These are phyloP conservation scores for Drosophila incognita DNA, from an alignment of 2,888 invertebrate species.

Conservation along the genomic window DNA sequence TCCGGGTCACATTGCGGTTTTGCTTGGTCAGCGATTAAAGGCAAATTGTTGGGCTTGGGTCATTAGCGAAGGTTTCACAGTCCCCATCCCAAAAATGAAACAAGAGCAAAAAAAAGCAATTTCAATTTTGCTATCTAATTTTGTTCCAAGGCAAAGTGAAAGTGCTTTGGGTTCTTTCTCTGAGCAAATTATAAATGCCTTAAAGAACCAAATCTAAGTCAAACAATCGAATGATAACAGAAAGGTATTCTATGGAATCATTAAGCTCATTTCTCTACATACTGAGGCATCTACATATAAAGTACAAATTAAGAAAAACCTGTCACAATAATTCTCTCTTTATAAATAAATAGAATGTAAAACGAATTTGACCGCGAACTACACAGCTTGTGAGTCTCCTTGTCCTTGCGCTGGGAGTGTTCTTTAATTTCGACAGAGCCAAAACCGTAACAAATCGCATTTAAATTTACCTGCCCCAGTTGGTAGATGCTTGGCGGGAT, in stretches of 20 bases:
- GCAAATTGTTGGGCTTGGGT: slow-evolving; percentile 44
- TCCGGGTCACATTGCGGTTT: slow-evolving; percentile 30
- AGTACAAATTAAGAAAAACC: slow-evolving; percentile 63
- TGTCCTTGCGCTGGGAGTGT: slow-evolving; percentile 22
- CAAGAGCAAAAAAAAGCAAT: slow-evolving; percentile 7
- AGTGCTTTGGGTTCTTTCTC: slow-evolving; percentile 1
- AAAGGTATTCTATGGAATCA: slow-evolving; percentile 5
- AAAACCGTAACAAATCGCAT: slow-evolving; percentile 83
- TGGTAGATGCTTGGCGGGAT: slow-evolving; percentile 7
- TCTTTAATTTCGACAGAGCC: slow-evolving; percentile 68
- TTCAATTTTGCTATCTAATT: slow-evolving; percentile 32
- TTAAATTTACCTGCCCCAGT: slow-evolving; percentile 80
- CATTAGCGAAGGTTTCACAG: slow-evolving; percentile 48
- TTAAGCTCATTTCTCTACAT: slow-evolving; percentile 2
- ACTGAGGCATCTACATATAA: slow-evolving; percentile 15
- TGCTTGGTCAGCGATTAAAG: slow-evolving; percentile 51
- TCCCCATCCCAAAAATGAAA: neutral
- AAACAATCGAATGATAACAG: slow-evolving; percentile 11
- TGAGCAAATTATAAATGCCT: neutral
- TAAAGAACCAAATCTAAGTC: neutral
- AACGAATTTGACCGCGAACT: slow-evolving; percentile 30
- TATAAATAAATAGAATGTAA: slow-evolving; percentile 6
- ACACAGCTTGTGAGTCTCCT: slow-evolving; percentile 25
- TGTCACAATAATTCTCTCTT: slow-evolving; percentile 65
- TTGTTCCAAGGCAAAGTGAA: slow-evolving; percentile 11